phyloP scores from a whole-genome alignment of 64 coral and sea anemone genomes.

The Anthopleura sola region DNA sequence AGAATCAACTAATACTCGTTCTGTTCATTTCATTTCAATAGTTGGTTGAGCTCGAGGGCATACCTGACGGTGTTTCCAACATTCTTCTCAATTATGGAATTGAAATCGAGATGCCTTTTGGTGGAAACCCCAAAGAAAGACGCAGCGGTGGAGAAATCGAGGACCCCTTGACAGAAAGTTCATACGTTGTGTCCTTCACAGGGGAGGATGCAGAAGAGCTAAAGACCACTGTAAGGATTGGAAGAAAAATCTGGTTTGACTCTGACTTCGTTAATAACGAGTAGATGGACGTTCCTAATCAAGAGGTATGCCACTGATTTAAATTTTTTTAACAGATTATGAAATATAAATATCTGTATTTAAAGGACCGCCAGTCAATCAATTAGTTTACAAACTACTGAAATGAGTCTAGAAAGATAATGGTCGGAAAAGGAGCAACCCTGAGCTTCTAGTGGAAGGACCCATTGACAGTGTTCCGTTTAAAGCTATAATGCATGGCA shows the following conservation, averaged over 20 bases:
- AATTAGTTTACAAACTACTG: too few relatives aligned
- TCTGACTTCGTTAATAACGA: not conserved
- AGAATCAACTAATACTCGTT: not conserved
- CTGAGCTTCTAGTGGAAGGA: too few relatives aligned
- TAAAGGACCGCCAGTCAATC: too few relatives aligned
- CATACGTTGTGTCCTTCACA: slow-evolving; percentile 23
- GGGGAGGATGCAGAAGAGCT: slow-evolving; percentile 55
- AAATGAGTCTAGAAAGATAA: too few relatives aligned
- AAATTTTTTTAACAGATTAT: too few relatives aligned
- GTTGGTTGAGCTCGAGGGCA: slow-evolving; percentile 30
- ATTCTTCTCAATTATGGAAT: slow-evolving; percentile 23
- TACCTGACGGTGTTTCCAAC: slow-evolving; percentile 7
- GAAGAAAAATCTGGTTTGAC: slow-evolving; percentile 52
- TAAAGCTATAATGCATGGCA: too few relatives aligned
- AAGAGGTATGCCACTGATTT: not conserved
- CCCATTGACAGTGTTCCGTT: too few relatives aligned
- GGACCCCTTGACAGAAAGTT: slow-evolving; percentile 19
- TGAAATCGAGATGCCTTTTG: slow-evolving; percentile 39
- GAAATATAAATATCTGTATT: too few relatives aligned
- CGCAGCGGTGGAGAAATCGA: not conserved
- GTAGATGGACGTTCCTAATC: not conserved
- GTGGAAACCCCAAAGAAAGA: not conserved
- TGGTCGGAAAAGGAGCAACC: too few relatives aligned
- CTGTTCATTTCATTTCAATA: not conserved
- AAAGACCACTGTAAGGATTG: slow-evolving; percentile 53